A percentile compares a stretch with the other conserved stretches of the same genome.
Conservation (phyloP, 2,888 invertebrate genomes). For the Drosophila helvetica region DNA sequence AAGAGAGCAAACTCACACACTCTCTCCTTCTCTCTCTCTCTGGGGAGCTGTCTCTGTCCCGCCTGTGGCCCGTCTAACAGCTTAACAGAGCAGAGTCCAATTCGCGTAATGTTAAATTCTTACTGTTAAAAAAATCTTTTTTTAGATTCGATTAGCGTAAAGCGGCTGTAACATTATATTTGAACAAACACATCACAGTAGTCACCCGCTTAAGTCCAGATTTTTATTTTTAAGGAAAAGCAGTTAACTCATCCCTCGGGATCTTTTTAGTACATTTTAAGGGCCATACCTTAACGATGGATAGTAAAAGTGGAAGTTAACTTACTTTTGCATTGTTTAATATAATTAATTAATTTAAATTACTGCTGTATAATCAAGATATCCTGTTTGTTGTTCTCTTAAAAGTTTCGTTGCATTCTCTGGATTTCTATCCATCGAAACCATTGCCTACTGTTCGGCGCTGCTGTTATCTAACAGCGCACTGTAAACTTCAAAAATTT, state of each 20-base stretch:
- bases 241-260: background rate
- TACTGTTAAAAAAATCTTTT: background rate
- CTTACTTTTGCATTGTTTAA: too few relatives aligned
- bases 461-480: constrained; percentile 24
- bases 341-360: too few relatives aligned
- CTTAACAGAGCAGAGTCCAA: background rate
- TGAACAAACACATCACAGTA: background rate
- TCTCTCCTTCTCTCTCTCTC: constrained; percentile 3
- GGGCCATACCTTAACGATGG: background rate
- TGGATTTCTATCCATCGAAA: constrained; percentile 2
- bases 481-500: constrained; percentile 73
- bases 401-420: background rate
- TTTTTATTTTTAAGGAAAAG: background rate
- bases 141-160: background rate
- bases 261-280: background rate
- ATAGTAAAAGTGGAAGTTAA: too few relatives aligned
- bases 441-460: constrained; percentile 28
- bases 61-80: background rate
- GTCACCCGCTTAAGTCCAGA: too few relatives aligned
- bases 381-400: constrained; percentile 1
- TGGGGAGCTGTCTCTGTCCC: background rate
- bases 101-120: background rate
- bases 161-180: background rate
- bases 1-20: constrained; percentile 41
- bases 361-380: too few relatives aligned